Conservation (phyloP, 1,140 invertebrate species). For the Cyclina sinensis region DNA sequence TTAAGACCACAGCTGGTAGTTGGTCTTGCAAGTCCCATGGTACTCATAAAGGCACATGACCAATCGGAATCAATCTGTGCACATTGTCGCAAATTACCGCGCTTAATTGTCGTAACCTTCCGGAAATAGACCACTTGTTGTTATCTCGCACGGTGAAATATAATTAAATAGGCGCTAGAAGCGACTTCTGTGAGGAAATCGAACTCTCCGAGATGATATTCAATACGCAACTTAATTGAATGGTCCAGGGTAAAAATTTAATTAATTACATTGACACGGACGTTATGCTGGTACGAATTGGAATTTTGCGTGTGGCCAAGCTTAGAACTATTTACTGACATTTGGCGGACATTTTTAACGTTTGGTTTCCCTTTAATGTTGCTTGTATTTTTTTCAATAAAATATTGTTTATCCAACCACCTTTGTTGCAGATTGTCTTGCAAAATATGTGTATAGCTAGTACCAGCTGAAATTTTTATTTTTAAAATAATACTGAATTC, state of each 20-base stretch:
- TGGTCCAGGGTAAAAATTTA: slow-evolving; percentile 1
- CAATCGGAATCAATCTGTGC: slow-evolving; percentile 36
- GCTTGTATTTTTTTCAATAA: too few species aligned
- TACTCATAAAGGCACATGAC: slow-evolving; percentile 23
- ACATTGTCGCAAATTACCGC: slow-evolving; percentile 46
- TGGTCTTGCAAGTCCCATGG: background rate
- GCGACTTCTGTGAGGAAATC: background rate
- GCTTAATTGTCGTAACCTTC: slow-evolving; percentile 36
- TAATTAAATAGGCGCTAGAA: slow-evolving; percentile 17
- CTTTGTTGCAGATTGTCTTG: too few species aligned
- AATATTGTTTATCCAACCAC: too few species aligned
- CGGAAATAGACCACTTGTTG: slow-evolving; percentile 51
- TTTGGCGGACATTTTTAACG: background rate
- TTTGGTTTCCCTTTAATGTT: too few species aligned
- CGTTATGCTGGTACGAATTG: background rate
- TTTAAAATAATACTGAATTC: too few species aligned
- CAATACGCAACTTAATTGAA: slow-evolving; percentile 16
- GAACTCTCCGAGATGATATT: slow-evolving; percentile 13
- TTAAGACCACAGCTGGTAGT: background rate
- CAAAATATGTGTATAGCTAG: too few species aligned
- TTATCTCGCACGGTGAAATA: slow-evolving; percentile 26
- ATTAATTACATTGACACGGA: slow-evolving; percentile 12
- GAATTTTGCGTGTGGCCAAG: background rate
- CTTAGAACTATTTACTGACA: background rate
- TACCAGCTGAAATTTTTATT: too few species aligned